These are phyloP conservation scores for Apodemus speciosus DNA, from an alignment of 2,113 vertebrate genomes.

Conservation along the genomic window DNA sequence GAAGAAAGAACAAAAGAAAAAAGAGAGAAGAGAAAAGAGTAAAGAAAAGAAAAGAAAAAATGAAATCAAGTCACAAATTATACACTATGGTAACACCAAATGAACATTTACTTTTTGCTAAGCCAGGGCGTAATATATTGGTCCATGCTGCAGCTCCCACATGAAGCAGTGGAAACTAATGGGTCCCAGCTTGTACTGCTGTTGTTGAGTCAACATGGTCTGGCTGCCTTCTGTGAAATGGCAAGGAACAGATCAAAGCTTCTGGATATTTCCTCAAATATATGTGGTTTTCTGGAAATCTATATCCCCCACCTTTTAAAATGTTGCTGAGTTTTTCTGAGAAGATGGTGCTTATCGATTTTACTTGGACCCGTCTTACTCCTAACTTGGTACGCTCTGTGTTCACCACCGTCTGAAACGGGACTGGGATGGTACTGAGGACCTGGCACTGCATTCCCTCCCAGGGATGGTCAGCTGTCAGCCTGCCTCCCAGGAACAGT, in stretches of 20 bases:
- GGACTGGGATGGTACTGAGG: not conserved
- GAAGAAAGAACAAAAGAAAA: no score
- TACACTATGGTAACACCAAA: slow-evolving; percentile 28
- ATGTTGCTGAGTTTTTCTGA: slow-evolving; percentile 47
- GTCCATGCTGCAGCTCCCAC: not conserved
- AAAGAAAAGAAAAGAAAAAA: not conserved
- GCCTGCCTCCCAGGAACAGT: not conserved
- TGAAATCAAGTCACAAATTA: not conserved
- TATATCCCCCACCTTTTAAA: slow-evolving; percentile 16
- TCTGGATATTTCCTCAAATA: slow-evolving; percentile 59
- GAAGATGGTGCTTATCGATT: slow-evolving; percentile 34
- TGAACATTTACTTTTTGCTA: slow-evolving; percentile 39
- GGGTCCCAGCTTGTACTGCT: slow-evolving; percentile 64
- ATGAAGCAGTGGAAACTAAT: slow-evolving; percentile 47
- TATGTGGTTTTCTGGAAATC: slow-evolving; percentile 63
- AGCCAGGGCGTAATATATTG: not conserved
- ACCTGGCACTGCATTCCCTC: not conserved
- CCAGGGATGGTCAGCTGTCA: not conserved
- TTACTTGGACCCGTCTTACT: not conserved
- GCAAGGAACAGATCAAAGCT: slow-evolving; percentile 69
- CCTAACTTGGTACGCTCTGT: not conserved
- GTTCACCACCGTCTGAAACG: not conserved
- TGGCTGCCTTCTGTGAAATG: slow-evolving; percentile 74
- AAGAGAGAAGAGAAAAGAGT: no score
- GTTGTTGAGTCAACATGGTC: slow-evolving; percentile 66